Base-by-base conservation (phyloP, 2,113 vertebrate species). In the Siniperca chuatsi region DNA sequence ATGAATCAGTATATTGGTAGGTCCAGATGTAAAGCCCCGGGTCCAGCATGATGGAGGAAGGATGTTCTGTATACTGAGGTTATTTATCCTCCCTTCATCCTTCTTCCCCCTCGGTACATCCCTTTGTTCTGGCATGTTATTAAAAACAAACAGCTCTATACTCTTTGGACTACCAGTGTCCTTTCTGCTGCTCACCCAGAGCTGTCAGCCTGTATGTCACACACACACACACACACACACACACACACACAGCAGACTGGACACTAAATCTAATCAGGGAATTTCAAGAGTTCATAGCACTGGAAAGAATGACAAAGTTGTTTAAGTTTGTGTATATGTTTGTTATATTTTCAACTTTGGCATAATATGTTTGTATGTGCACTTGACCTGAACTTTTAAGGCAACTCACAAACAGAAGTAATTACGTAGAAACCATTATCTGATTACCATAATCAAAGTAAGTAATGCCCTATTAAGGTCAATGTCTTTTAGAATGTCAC, bases 91-190 rank as follows among this genome's bases (percentile, higher is more conserved):
- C 46, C 85, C 66, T 78, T 88, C 82, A 82, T 83, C 66, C 72
- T 40, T 64, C 62, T 15, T 33, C 74, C 78, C 79, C 75, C 65
- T 82, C 76, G 52, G 64, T 54, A 75, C 85, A 82, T 78, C 87
- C 85, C 90, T 88, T 68, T 78, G 77, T 80, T 85, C 73, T 75
- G 86, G 54, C 62, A 78, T 60, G 82, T 94, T 94, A 94, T 94
- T 94, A 92, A 94, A 93, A 92, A 91, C 94, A 91, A 94, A 94
- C 92, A 94, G 66, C 78, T 77, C 82, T 82, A 61, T 85, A 84
- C 81, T 89, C 83, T 85, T 88, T 52, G 57, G 87, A 88, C 66
- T 35, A 60, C 23, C 61, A 3, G 21, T 58, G 90, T 83, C 89
- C 69, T 83, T 65, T 25, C 77, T 57, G 65, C 71, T 54, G 64